Conservation (phyloP, 2,888 invertebrate species). For the Dromius quadrimaculatus region DNA sequence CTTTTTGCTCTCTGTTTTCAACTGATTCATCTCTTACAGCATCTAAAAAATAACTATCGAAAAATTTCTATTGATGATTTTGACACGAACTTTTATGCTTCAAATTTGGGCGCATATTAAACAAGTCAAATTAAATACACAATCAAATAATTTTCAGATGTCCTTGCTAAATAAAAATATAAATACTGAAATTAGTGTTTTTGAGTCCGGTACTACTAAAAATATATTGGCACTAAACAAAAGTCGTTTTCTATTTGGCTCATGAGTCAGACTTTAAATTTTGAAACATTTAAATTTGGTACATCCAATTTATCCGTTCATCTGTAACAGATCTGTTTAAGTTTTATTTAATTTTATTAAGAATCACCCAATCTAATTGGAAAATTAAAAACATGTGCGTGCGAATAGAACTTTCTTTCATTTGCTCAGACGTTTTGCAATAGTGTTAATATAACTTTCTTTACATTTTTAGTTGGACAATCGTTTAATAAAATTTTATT, state of each 20-base stretch:
- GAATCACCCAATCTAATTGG: slow-evolving; percentile 3
- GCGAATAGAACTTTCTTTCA: slow-evolving; percentile 30
- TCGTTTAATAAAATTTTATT: too few species aligned
- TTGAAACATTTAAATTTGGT: slow-evolving; percentile 44
- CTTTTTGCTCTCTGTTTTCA: too few species aligned
- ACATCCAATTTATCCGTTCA: slow-evolving; percentile 27
- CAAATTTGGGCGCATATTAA: too few species aligned
- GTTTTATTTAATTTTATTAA: slow-evolving; percentile 19
- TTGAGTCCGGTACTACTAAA: slow-evolving; percentile 32
- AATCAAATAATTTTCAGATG: too few species aligned
- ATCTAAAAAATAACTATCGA: too few species aligned
- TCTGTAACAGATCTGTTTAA: slow-evolving; percentile 25
- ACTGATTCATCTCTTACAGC: too few species aligned
- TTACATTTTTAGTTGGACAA: too few species aligned
- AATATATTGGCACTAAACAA: slow-evolving; percentile 46
- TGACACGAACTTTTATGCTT: too few species aligned
- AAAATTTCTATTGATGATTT: too few species aligned
- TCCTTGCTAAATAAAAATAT: slow-evolving; percentile 6
- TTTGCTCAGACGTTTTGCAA: slow-evolving; percentile 13
- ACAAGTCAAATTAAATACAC: too few species aligned
- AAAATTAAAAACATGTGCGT: slow-evolving; percentile 29
- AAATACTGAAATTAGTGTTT: slow-evolving; percentile 11
- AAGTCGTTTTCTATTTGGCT: slow-evolving; percentile 43
- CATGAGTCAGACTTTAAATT: slow-evolving; percentile 30
- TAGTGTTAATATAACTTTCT: too few species aligned